Base-by-base conservation (phyloP, 1,140 invertebrate genomes). In the Drosophila ercepeae region DNA sequence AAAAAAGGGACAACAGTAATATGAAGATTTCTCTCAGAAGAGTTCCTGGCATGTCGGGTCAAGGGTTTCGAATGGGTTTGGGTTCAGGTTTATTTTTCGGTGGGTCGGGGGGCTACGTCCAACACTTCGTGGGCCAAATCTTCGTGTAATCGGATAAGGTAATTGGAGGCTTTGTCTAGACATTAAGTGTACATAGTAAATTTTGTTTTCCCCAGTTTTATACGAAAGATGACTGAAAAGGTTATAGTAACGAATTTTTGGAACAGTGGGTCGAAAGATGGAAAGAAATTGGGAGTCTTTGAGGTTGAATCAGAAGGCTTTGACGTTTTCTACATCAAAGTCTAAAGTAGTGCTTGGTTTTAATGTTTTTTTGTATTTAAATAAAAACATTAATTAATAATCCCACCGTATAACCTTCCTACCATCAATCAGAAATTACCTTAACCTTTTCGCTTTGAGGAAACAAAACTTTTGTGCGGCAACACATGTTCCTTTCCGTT, bases 121-220 rank as follows among this genome's bases (percentile, higher is more conserved):
- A 78, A 78, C 74, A 84, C 79, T 88, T 81, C 53, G 64, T 64
- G 61, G 76, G 60, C 63, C 71, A 88, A 89, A 90, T 90, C 89
- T 90, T 90, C 78, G 53, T 90, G 89, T 90, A 90, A 90, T 90
- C 89, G 89, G 89, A 90, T 90, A 90, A 90, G 89, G 89, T 90
- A 90, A 90, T 90, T 90, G 89, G 89, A 90, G 89, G 83, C 89
- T 90, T 90, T 90, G 89, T 90, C 89, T 90, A 90, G 89, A 90
- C 89, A 90, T 89, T 90, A 90, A 89, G 89, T 88, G 89, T 84
- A 90, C 84, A 90, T 88, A 88, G 77, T 82, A 88, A 78, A 82
- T 86, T 88, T 88, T 61, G 73, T 81, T 78, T 76, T 63, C 49
- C 52, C 71, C 52, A 65, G 36, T 49, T 72, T 60, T 50, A 34